Evolutionary conservation across 1,140 invertebrate genomes (phyloP), one percentile per base, ranked within the genome.

Genomic region (Nylanderia fulva): DNA sequence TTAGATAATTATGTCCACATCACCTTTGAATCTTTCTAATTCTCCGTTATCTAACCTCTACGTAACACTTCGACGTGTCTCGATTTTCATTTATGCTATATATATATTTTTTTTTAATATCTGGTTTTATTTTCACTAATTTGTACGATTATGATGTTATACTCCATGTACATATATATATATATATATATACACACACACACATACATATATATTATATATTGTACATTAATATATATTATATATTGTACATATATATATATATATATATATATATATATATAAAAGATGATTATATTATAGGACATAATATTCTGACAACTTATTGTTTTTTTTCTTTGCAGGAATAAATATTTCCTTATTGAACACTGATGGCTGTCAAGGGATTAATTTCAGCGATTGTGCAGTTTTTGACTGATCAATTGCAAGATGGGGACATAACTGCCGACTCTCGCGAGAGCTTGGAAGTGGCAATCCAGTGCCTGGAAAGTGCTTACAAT

Each of bases 391-490:
- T 95, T 11, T 91, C 94, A 61, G 92, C 93, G 11, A 94, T 95
- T 42, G 91, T 95, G 42, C 89, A 94, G 77, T 95, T 95, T 88
- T 85, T 95, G 63, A 93, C 90, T 7, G 90, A 95, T 39, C 93
- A 95, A 82, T 90, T 95, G 63, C 93, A 95, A 36, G 90, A 93
- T 80, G 93, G 92, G 36, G 88, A 93, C 45, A 92, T 95, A 60
- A 93, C 95, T 36, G 94, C 95, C 45, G 97, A 98, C 92, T 96
- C 96, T 8, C 95, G 96, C 71, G 98, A 98, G 93, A 98, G 97
- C 93, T 95, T 98, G 74, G 98, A 98, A 94, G 97, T 98, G 60
- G 97, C 97, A 13, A 96, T 97, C 85, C 98, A 98, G 93, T 98
- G 98, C 93, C 95, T 98, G 84, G 97, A 98, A 93, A 97, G 97